Base-by-base conservation (phyloP, 2,797 vertebrate genomes). In the Chelon labrosus region DNA sequence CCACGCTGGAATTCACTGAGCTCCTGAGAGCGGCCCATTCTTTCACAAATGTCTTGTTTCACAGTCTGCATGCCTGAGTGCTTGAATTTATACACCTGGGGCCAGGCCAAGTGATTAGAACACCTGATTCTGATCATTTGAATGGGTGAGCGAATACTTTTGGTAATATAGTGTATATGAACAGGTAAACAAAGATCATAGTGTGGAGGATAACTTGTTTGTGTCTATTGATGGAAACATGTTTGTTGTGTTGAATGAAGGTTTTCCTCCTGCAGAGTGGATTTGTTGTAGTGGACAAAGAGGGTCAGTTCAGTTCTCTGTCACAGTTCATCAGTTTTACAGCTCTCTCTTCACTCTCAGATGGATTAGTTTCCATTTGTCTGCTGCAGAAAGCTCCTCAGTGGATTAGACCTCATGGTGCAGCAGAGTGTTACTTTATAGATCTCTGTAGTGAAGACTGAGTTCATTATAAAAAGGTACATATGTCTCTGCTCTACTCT, bases 271-370 rank as follows among this genome's bases (percentile, higher is more conserved):
- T 53, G 46, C 17, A 42, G 22, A 31, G 56, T 62, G 64, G 55
- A 70, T 54, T 51, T 22, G 50, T 65, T 47, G 58, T 39, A n/a
- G 56, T 42, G 51, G 38, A 80, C 51, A 72, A 71, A 58, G 42
- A 54, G 50, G 62, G 63, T 65, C 59, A 42, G 57, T 31, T 65
- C 61, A 57, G 3, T 19, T 58, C 27, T 65, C 53, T 4, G 39
- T 74, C 73, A 66, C 70, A 80, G 31, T 54, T 60, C 44, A 67
- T 12, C 44, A 50, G 25, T 56, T 70, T 73, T 73, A 79, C 60
- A 49, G 62, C 50, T 62, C 51, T 49, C 42, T 44, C 44, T 27
- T 69, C 65, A 39, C 56, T 11, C 22, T 46, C 57, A 61, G 61
- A 50, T 61, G 50, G 53, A 61, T 50, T 17, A 70, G 19, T 68